These are phyloP conservation scores for Strigamia transsilvanica DNA, from an alignment of 2,888 invertebrate species.

Conservation along the genomic window DNA sequence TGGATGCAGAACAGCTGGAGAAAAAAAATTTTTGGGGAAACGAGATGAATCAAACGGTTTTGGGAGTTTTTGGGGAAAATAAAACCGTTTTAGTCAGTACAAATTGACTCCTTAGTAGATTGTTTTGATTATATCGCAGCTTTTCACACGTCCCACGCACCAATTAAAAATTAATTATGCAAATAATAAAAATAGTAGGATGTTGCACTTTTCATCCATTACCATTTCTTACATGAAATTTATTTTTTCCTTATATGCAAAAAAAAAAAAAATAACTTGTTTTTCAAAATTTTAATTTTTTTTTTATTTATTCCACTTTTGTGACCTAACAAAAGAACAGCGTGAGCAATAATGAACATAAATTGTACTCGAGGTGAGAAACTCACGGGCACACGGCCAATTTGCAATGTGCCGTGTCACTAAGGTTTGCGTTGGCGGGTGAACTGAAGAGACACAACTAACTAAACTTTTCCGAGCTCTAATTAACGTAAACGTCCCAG, in stretches of 20 bases:
- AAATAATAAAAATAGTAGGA: background rate
- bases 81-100: no score
- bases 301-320: background rate
- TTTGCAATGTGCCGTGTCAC: conserved; percentile 26
- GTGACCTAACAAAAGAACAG: conserved; percentile 28
- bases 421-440: background rate
- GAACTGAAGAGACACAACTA: background rate
- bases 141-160: conserved; percentile 17
- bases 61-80: no score
- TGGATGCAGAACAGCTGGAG: no score
- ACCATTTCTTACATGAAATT: background rate
- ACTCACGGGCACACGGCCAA: background rate
- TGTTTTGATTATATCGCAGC: background rate
- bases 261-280: background rate
- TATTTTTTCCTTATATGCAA: background rate
- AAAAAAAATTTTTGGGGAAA: no score
- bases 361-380: conserved; percentile 43
- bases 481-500: conserved; percentile 26
- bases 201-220: conserved; percentile 2
- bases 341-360: conserved; percentile 46
- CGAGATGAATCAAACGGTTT: no score
- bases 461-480: background rate
- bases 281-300: background rate
- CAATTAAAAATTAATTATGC: conserved; percentile 3
- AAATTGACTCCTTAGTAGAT: no score